Evolutionary conservation across 2,888 invertebrate genomes (phyloP).

Genomic region (Invenusta paracnida): DNA sequence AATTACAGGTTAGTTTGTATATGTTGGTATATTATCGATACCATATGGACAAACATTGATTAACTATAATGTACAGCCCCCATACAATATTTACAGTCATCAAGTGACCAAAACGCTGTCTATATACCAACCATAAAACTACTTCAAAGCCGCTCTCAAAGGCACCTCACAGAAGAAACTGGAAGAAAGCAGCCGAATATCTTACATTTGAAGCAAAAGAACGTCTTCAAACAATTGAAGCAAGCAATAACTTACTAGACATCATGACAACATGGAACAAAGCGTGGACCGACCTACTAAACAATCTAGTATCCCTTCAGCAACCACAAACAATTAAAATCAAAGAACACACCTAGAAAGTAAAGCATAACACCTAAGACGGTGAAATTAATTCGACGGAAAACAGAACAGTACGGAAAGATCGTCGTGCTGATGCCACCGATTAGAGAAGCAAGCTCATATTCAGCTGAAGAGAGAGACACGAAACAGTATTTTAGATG

Average conservation of each 20-base stretch:
- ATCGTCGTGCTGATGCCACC: not conserved
- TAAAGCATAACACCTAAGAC: not conserved
- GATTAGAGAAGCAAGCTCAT: too few relatives aligned
- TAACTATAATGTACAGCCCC: not conserved
- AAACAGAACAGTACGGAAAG: not conserved
- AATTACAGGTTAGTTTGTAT: too few relatives aligned
- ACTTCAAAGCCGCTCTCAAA: not conserved
- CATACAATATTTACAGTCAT: not conserved
- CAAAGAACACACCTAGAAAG: slow-evolving; percentile 11
- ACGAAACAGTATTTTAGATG: not conserved
- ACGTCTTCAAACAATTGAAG: slow-evolving; percentile 18
- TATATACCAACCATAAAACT: not conserved
- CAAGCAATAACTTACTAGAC: not conserved
- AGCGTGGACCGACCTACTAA: not conserved
- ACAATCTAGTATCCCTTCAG: slow-evolving; percentile 2
- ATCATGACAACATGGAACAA: slow-evolving; percentile 15
- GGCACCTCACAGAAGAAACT: not conserved
- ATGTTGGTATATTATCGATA: too few relatives aligned
- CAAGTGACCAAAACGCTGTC: not conserved
- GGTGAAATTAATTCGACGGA: not conserved
- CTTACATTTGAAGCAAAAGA: slow-evolving; percentile 7
- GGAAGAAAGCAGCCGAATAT: slow-evolving; percentile 22
- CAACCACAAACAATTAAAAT: not conserved
- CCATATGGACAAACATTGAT: not conserved
- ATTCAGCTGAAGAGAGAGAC: not conserved